Conservation (phyloP, 2,797 vertebrate genomes). For the Tolypeutes matacus region DNA sequence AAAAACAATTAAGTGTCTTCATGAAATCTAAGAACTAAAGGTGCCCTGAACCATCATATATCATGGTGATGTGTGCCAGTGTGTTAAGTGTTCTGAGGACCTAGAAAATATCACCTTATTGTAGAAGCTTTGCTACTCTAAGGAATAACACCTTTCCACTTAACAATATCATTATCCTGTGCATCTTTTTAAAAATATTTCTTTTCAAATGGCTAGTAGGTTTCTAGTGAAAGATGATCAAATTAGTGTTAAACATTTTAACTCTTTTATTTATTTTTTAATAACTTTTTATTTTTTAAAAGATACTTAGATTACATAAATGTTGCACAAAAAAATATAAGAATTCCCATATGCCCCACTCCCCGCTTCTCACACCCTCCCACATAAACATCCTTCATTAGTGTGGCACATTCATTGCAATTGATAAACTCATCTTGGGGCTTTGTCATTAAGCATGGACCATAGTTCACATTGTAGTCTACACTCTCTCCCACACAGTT, state of each 20-base stretch:
- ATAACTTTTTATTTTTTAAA: too few species aligned
- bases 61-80: not conserved
- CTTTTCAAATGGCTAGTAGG: not conserved
- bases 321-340: too few species aligned
- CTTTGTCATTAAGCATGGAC: too few species aligned
- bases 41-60: not conserved
- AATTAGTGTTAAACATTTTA: constrained; percentile 27
- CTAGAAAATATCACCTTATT: not conserved
- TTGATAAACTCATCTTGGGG: too few species aligned
- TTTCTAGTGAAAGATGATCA: constrained; percentile 16
- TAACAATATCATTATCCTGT: constrained; percentile 10
- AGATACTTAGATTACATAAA: too few species aligned
- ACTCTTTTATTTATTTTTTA: not conserved
- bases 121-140: not conserved
- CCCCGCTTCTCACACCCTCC: too few species aligned
- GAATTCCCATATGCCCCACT: too few species aligned
- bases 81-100: not conserved
- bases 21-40: not conserved
- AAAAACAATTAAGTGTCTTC: not conserved
- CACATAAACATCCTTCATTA: too few species aligned
- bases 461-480: too few species aligned
- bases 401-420: too few species aligned
- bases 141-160: constrained; percentile 25
- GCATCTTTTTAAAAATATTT: not conserved
- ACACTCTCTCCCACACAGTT: too few species aligned